A percentile compares a stretch with the other conserved stretches of the same genome.
Conservation (phyloP, 2,113 vertebrate genomes). For the Geothlypis trichas region DNA sequence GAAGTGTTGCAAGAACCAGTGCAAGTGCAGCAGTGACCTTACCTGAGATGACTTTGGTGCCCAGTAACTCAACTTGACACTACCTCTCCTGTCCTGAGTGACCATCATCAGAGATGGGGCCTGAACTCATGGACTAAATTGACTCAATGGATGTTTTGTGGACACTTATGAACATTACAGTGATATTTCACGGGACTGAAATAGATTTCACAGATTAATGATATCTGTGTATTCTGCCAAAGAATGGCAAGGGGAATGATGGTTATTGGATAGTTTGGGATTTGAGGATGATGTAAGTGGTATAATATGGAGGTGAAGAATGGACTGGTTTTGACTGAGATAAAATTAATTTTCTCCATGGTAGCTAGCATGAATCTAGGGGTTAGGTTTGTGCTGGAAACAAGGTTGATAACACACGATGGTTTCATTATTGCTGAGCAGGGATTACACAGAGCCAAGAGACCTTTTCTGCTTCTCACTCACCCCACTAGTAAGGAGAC, state of each 20-base stretch:
- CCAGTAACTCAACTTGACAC: neutral
- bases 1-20: neutral
- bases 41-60: neutral
- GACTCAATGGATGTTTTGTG: neutral
- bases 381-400: neutral
- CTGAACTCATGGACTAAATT: neutral
- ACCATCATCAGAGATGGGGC: neutral
- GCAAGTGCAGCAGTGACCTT: neutral
- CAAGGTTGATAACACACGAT: neutral
- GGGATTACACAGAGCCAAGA: neutral
- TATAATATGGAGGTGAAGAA: neutral
- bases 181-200: neutral
- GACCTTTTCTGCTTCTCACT: neutral
- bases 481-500: neutral
- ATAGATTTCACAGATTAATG: neutral
- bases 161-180: neutral
- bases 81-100: neutral
- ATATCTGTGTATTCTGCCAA: neutral
- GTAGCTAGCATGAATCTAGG: neutral
- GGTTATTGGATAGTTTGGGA: neutral
- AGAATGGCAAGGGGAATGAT: neutral
- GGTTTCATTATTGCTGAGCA: neutral
- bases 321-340: neutral
- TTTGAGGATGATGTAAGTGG: neutral
- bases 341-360: neutral